phyloP scores from a whole-genome alignment of 2,888 invertebrate genomes.

The Eupithecia tripunctaria region DNA sequence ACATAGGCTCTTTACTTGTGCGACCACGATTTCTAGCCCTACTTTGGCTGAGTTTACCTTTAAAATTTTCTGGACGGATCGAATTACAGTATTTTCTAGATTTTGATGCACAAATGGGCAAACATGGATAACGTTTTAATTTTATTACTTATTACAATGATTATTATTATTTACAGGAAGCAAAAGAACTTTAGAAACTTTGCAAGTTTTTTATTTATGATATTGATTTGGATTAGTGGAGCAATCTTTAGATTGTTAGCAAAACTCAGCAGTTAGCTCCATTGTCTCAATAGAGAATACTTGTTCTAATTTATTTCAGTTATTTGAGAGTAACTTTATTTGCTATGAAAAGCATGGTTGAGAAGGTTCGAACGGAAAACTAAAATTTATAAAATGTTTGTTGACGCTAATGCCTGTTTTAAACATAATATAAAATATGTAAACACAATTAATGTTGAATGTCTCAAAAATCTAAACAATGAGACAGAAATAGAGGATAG shows the following conservation, averaged over 20 bases:
- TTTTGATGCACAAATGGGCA: constrained; percentile 15
- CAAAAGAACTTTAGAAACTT: background rate
- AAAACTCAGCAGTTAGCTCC: too few relatives aligned
- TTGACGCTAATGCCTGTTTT: background rate
- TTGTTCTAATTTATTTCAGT: too few relatives aligned
- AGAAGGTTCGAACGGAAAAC: background rate
- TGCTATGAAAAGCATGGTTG: too few relatives aligned
- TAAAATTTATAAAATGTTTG: background rate
- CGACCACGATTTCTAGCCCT: constrained; percentile 66
- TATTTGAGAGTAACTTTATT: too few relatives aligned
- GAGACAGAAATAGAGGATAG: background rate
- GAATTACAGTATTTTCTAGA: constrained; percentile 12
- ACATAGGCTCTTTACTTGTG: constrained; percentile 72
- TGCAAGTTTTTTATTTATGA: too few relatives aligned
- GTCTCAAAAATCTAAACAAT: background rate
- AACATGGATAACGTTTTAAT: background rate
- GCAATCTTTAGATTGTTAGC: too few relatives aligned
- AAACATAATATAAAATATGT: background rate
- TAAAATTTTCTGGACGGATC: background rate
- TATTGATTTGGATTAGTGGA: too few relatives aligned
- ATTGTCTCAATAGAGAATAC: too few relatives aligned
- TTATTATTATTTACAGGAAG: background rate
- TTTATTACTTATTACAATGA: background rate
- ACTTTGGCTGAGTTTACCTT: constrained; percentile 15
- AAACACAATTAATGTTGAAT: background rate